A percentile compares a stretch with the other conserved stretches of the same genome.
Evolutionary conservation across 2,797 vertebrate species (phyloP).

Genomic region (Oryzias sinensis): DNA sequence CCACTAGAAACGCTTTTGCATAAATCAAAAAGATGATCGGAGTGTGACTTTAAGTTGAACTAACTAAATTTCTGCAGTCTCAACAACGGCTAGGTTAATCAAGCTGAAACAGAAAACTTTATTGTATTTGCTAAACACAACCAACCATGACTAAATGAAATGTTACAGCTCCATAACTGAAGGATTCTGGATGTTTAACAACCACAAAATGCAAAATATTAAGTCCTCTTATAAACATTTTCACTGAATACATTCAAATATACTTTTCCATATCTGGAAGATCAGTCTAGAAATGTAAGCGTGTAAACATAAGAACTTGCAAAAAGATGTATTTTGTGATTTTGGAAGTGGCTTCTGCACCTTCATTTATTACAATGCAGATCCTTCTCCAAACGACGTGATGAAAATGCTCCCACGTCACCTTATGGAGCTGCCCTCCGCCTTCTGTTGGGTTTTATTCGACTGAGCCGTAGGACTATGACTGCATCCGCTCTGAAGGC

Average conservation of each 20-base stretch:
- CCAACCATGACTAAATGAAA: conserved; percentile 10
- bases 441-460: conserved; percentile 66
- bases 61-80: neutral
- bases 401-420: conserved; percentile 34
- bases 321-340: conserved; percentile 34
- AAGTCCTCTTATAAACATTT: conserved; percentile 1
- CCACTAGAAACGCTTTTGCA: too few relatives aligned
- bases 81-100: too few relatives aligned
- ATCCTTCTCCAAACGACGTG: conserved; percentile 38
- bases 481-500: conserved; percentile 73
- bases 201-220: conserved; percentile 12
- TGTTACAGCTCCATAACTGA: conserved; percentile 6
- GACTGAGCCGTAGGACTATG: conserved; percentile 58
- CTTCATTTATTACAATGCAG: conserved; percentile 31
- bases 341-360: conserved; percentile 17
- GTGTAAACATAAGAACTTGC: conserved; percentile 17
- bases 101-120: neutral
- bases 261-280: conserved; percentile 36
- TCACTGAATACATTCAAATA: conserved; percentile 16
- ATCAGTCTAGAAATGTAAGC: conserved; percentile 19
- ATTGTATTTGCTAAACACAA: neutral
- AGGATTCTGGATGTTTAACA: conserved; percentile 6
- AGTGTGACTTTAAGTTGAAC: too few relatives aligned
- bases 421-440: conserved; percentile 60
- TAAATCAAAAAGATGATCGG: too few relatives aligned